These are phyloP conservation scores for Eptesicus fuscus DNA, from an alignment of 2,113 vertebrate genomes.

Conservation along the genomic window DNA sequence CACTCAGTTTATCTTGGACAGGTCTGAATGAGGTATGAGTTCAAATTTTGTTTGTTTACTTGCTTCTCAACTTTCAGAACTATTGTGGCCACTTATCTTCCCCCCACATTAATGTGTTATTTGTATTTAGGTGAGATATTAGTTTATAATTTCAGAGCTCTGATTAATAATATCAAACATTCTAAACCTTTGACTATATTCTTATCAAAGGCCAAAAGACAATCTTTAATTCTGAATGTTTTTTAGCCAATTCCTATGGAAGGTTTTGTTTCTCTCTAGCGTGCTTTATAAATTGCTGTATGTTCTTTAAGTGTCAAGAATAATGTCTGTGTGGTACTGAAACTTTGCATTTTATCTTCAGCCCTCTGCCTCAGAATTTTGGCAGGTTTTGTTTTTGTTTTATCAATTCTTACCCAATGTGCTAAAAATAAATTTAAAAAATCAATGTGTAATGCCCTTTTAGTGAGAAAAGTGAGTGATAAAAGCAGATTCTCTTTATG, in stretches of 20 bases:
- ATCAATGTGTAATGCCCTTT: background rate
- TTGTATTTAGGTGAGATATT: background rate
- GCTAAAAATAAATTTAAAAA: background rate
- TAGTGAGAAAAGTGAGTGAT: background rate
- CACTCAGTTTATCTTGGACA: background rate
- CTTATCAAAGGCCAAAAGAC: background rate
- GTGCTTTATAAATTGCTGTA: background rate
- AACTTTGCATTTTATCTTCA: background rate
- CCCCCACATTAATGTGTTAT: background rate
- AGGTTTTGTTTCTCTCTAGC: background rate
- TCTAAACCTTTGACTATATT: background rate
- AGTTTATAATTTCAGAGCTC: background rate
- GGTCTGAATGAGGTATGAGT: background rate
- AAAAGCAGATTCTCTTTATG: background rate
- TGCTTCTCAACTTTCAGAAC: background rate
- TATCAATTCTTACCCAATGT: background rate
- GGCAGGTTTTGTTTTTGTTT: background rate
- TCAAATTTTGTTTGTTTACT: background rate
- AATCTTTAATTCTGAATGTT: background rate
- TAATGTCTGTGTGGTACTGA: background rate
- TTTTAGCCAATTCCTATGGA: background rate
- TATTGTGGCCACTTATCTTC: background rate
- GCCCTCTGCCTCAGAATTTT: background rate
- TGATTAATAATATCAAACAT: background rate
- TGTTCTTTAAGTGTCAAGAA: background rate